Base-by-base conservation (phyloP, 2,797 vertebrate species). In the Phataginus tetradactyla region DNA sequence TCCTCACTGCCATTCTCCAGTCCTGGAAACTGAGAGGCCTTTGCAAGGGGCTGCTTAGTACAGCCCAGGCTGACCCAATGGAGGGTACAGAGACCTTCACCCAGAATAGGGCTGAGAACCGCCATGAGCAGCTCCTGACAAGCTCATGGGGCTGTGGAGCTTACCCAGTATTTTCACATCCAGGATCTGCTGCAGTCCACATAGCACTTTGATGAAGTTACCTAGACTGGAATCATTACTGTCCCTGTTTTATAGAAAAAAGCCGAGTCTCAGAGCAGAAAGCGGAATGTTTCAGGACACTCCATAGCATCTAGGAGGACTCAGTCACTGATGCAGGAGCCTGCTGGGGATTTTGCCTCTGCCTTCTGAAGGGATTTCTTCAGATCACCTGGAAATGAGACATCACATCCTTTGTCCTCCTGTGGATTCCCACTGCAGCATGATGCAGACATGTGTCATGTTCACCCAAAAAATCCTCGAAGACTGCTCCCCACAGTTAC, bases 71-170 rank as follows among this genome's bases (percentile, higher is more conserved):
- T 37, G 15, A 27, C 55, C 32, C 55, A 4, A 4, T 3, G 14
- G 45, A 63, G 45, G 53, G 14, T 0, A 51, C n/a, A 59, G 17
- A 49, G 55, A 32, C 45, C 18, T 39, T 75, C 74, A 20, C 32
- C 39, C 63, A 42, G 8, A 87, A 57, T 4, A 27, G 34, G 42
- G 25, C 66, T 57, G 15, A 68, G 32, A 49, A 29, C 6, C 1
- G 37, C 12, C 5, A 2, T 2, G 15, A 7, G 69, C 49, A 25
- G 34, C 42, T 10, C 25, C 49, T 32, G 6, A 3, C 34, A 5
- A 51, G 23, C 4, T 1, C 49, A 49, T 11, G 3, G 34, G 13
- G 20, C 20, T 1, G 1, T 6, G 5, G 17, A 29, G 45, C 13
- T 57, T 13, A 10, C 29, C 9, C 29, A 18, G 8, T 11, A 7